Evolutionary conservation across 2,888 invertebrate genomes (phyloP).

Genomic region (Leptodirus hochenwartii): DNA sequence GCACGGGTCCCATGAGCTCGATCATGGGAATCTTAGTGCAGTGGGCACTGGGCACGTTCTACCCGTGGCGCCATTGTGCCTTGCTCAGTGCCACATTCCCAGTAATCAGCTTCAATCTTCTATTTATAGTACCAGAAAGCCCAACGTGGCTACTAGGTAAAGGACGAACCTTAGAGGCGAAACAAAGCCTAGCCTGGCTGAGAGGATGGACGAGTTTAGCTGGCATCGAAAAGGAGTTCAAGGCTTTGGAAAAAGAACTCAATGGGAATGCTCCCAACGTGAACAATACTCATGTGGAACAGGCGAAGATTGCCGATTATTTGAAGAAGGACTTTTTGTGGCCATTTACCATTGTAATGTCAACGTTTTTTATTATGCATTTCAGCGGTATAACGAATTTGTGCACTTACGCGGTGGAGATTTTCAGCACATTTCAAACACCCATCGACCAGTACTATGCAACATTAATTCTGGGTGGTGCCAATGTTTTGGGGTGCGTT

Average conservation of each 20-base stretch:
- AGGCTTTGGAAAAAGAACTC: background rate
- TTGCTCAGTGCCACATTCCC: constrained; percentile 7
- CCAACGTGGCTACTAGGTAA: constrained; percentile 9
- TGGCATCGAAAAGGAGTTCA: constrained; percentile 8
- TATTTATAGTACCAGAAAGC: constrained; percentile 10
- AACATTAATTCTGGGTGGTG: constrained; percentile 48
- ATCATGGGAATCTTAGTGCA: constrained; percentile 8
- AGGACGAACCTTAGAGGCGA: constrained; percentile 7
- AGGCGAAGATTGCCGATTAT: too few species aligned
- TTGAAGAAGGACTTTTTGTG: constrained; percentile 40
- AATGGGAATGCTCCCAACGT: background rate
- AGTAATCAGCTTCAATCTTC: constrained; percentile 6
- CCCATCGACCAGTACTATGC: constrained; percentile 62
- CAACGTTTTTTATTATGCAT: constrained; percentile 51
- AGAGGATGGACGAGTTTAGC: constrained; percentile 9
- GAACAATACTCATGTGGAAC: too few species aligned
- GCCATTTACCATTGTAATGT: constrained; percentile 46
- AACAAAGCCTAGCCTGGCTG: constrained; percentile 9
- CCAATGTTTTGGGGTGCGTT: constrained; percentile 47
- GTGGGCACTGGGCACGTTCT: constrained; percentile 9
- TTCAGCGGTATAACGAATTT: constrained; percentile 60
- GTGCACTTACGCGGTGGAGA: constrained; percentile 54
- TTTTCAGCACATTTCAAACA: constrained; percentile 49
- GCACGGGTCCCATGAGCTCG: constrained; percentile 8
- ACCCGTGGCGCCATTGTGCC: constrained; percentile 10